Evolutionary conservation across 2,888 invertebrate genomes (phyloP).

Genomic region (Dynastes grantii): DNA sequence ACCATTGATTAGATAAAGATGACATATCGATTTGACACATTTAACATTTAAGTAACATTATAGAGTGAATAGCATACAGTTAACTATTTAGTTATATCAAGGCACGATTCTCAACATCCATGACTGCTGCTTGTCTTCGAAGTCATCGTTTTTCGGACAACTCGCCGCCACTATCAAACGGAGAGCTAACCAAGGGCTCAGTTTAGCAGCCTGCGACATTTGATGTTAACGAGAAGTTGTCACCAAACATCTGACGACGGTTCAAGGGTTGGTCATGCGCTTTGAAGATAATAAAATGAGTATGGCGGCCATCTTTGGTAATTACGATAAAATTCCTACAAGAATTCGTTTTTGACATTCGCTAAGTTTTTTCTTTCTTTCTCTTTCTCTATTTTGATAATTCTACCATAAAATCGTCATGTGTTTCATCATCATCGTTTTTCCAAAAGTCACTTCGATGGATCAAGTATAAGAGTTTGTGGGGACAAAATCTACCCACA

Average conservation of each 20-base stretch:
- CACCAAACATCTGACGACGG: not conserved
- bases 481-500: no score
- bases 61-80: not conserved
- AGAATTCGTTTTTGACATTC: slow-evolving; percentile 6
- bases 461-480: no score
- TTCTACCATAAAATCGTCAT: no score
- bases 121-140: not conserved
- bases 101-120: not conserved
- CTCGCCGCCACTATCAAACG: slow-evolving; percentile 51
- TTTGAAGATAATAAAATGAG: not conserved
- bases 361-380: no score
- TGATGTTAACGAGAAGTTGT: slow-evolving; percentile 51
- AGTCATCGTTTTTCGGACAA: not conserved
- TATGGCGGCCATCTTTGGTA: not conserved
- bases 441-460: no score
- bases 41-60: not conserved
- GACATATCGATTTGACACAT: slow-evolving; percentile 12
- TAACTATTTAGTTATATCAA: not conserved
- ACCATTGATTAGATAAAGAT: not conserved
- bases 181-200: slow-evolving; percentile 63
- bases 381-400: no score
- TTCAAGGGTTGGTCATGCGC: slow-evolving; percentile 8
- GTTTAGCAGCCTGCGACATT: slow-evolving; percentile 59
- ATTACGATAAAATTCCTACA: not conserved
- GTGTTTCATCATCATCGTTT: no score